A percentile compares a stretch with the other conserved stretches of the same genome.
phyloP scores from a whole-genome alignment of 2,113 vertebrate species.

The Myiozetetes cayanensis region DNA sequence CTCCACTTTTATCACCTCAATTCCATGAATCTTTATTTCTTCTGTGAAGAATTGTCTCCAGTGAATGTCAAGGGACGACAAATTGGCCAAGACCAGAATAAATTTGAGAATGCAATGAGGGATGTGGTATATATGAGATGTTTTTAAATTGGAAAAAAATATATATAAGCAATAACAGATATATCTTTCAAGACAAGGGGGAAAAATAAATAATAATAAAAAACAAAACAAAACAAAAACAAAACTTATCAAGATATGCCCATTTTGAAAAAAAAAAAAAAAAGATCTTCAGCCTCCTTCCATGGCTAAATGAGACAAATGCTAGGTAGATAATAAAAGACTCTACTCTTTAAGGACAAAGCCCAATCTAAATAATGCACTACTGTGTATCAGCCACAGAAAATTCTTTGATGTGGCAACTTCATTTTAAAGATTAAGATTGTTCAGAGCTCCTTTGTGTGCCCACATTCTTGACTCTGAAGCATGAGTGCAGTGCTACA shows the following conservation, averaged over 20 bases:
- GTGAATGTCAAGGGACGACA: background rate
- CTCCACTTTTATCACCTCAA: background rate
- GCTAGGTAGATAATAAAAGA: background rate
- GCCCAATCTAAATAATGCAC: background rate
- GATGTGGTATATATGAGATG: background rate
- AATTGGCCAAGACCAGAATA: background rate
- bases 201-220: background rate
- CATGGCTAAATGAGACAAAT: background rate
- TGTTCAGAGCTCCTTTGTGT: background rate
- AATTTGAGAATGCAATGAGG: background rate
- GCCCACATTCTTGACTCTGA: background rate
- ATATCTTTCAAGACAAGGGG: fast-evolving
- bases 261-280: background rate
- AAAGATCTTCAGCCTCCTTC: fast-evolving
- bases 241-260: background rate
- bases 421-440: background rate
- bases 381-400: background rate
- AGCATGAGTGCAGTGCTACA: background rate
- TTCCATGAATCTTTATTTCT: background rate
- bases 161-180: background rate
- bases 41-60: background rate
- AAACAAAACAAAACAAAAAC: background rate
- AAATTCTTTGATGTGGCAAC: background rate
- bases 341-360: background rate
- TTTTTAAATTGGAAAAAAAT: background rate